These are phyloP conservation scores for Corythoichthys haematopterus DNA, from an alignment of 2,113 vertebrate species.

Conservation along the genomic window DNA sequence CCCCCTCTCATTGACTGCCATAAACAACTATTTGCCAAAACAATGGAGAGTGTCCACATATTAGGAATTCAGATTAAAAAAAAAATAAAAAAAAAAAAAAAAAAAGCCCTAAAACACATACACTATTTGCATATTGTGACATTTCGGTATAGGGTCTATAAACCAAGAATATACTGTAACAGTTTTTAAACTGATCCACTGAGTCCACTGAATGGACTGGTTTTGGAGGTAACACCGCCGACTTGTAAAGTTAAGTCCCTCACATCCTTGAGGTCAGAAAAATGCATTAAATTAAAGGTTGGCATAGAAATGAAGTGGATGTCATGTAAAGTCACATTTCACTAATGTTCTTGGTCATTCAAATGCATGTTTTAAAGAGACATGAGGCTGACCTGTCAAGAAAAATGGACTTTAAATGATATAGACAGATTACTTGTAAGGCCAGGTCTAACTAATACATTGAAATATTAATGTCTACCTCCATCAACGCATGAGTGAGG, in stretches of 20 bases:
- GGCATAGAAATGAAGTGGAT: constrained; percentile 47
- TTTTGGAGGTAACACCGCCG: background rate
- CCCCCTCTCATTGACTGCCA: no score
- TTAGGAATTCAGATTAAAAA: no score
- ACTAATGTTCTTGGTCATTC: constrained; percentile 60
- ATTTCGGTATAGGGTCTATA: no score
- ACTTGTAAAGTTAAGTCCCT: background rate
- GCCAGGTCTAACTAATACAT: constrained; percentile 68
- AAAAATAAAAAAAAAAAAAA: no score
- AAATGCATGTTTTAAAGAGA: constrained; percentile 61
- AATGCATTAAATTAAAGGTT: constrained; percentile 14
- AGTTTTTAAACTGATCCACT: background rate
- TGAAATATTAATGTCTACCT: constrained; percentile 74
- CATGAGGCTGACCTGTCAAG: constrained; percentile 52
- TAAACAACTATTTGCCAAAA: no score
- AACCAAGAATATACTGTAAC: background rate
- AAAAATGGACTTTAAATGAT: constrained; percentile 74
- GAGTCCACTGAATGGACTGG: background rate
- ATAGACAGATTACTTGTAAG: constrained; percentile 65
- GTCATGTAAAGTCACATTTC: constrained; percentile 63
- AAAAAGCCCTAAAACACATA: no score
- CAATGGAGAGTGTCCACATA: no score
- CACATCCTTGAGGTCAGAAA: background rate
- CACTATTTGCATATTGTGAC: no score
- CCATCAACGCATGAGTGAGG: constrained; percentile 68